Percentiles rank a stretch among this genome's conserved stretches.
phyloP scores from a whole-genome alignment of 2,113 vertebrate genomes.

The Parotia lawesii region DNA sequence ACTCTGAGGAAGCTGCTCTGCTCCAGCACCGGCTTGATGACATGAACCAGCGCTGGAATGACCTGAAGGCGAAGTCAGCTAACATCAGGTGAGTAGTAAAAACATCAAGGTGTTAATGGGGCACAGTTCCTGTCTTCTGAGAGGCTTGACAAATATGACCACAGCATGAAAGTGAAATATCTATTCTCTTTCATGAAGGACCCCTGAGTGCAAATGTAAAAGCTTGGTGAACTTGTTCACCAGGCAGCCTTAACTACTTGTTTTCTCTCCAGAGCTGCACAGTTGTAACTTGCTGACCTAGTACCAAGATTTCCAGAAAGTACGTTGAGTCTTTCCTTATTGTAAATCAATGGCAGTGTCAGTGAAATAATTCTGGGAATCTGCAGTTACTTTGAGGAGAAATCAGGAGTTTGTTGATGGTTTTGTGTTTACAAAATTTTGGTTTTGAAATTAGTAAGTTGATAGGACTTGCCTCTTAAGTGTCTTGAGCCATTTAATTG shows the following conservation, averaged over 20 bases:
- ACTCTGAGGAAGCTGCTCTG: conserved; percentile 89
- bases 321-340: background rate
- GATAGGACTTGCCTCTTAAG: background rate
- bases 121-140: background rate
- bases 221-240: background rate
- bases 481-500: background rate
- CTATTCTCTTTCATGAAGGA: background rate
- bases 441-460: background rate
- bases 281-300: background rate
- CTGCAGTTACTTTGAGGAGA: background rate
- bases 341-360: background rate
- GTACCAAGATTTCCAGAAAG: background rate
- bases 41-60: conserved; percentile 98
- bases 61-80: conserved; percentile 90
- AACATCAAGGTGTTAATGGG: background rate
- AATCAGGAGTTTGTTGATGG: background rate
- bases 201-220: background rate
- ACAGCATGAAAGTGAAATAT: background rate
- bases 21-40: conserved; percentile 94
- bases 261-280: background rate
- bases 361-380: background rate
- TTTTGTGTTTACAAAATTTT: background rate
- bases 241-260: background rate
- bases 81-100: conserved; percentile 82
- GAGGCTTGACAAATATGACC: background rate